phyloP scores from a whole-genome alignment of 1,140 invertebrate species.

The Ctenoplectra terminalis region DNA sequence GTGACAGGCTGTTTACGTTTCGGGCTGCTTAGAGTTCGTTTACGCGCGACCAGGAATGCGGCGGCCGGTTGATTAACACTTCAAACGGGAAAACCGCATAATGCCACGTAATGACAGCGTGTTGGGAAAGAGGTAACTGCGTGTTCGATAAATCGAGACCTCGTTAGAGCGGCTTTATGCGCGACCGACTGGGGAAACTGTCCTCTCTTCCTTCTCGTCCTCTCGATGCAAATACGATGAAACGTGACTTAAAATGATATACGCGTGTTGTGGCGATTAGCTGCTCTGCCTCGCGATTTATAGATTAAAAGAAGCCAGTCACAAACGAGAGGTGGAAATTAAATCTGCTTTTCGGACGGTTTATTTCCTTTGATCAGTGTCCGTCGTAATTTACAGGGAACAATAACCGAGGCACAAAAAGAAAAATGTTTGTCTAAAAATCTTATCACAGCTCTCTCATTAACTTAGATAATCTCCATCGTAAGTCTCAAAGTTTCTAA shows the following conservation, averaged over 20 bases:
- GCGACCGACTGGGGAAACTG: conserved; percentile 21
- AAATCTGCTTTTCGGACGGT: not conserved
- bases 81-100: conserved; percentile 71
- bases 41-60: conserved; percentile 44
- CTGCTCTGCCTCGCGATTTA: not conserved
- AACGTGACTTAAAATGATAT: conserved; percentile 8
- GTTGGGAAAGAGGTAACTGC: conserved; percentile 48
- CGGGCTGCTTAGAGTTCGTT: conserved; percentile 65
- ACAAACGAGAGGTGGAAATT: not conserved
- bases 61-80: conserved; percentile 68
- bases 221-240: conserved; percentile 10
- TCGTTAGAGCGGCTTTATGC: conserved; percentile 61
- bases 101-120: conserved; percentile 67
- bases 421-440: not conserved
- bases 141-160: conserved; percentile 66
- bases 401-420: not conserved
- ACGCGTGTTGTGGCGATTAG: not conserved
- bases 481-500: too few species aligned
- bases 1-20: conserved; percentile 63
- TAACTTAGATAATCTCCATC: not conserved
- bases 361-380: not conserved
- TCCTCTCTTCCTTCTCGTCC: conserved; percentile 17
- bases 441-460: not conserved
- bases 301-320: not conserved
- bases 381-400: not conserved